Evolutionary conservation across 2,113 vertebrate genomes (phyloP), one percentile per base, ranked within the genome.

Genomic region (Dipodomys ordii): DNA sequence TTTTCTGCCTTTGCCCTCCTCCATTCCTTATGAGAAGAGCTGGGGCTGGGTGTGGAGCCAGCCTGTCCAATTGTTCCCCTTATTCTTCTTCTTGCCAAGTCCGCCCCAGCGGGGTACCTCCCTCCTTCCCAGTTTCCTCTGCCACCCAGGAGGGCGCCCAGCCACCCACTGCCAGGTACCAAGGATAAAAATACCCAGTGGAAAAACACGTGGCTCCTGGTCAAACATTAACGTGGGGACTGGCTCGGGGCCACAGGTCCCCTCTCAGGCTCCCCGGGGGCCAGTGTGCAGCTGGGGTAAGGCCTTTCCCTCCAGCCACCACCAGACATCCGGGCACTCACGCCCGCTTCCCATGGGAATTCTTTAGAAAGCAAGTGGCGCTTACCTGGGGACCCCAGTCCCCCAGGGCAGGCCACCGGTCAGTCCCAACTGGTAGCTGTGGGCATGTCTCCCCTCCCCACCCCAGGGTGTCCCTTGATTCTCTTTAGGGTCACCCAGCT

Each of bases 171-270:
- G 95, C 93, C 96, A 97, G 97, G 96, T 96, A 98, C 97, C 94
- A 97, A 97, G 96, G 97, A 97, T 98, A 98, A 98, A 98, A 98
- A 97, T 98, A 98, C 85, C 84, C 96, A 97, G 95, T 98, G 98
- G 98, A 98, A 98, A 98, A 98, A 98, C 97, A 98, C 95, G 88
- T 98, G 97, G 96, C 94, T 92, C 76, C 73, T 86, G 96, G 98
- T 98, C 97, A 98, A 98, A 98, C 94, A 98, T 98, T 98, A 98
- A 98, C 98, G 35, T 77, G 96, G 91, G 79, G 78, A 80, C 78
- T 97, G 87, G 83, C 71, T 9, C 87, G 79, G 1, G 20, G 97
- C 94, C 97, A 92, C 49, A 30, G 97, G 96, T 94, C 79, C 96
- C 96, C 97, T 98, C 96, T 84, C 94, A 97, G 95, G 95, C 93